Evolutionary conservation across 2,888 invertebrate species (phyloP).

Genomic region (Sipha maydis): DNA sequence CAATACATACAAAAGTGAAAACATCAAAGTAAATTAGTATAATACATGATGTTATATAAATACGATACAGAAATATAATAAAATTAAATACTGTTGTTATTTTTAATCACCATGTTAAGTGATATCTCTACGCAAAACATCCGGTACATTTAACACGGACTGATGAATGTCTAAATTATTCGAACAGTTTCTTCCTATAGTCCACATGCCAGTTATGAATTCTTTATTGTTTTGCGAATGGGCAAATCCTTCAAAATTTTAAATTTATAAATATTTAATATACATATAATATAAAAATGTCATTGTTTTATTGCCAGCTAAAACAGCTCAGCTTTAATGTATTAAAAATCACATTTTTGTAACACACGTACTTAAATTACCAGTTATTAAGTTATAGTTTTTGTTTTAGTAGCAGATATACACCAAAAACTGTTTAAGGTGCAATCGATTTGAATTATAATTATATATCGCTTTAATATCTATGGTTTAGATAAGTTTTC

Average conservation of each 20-base stretch:
- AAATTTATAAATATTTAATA: too few relatives aligned
- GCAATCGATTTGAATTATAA: too few relatives aligned
- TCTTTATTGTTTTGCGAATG: conserved; percentile 36
- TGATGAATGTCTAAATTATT: conserved; percentile 40
- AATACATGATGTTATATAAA: not conserved
- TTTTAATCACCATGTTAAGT: conserved; percentile 26
- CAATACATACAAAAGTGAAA: not conserved
- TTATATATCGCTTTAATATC: too few relatives aligned
- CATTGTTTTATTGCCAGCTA: not conserved
- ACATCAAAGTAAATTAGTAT: not conserved
- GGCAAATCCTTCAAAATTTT: conserved; percentile 16
- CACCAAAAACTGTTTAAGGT: too few relatives aligned
- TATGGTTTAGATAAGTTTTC: too few relatives aligned
- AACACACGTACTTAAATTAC: too few relatives aligned
- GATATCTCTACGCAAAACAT: conserved; percentile 32
- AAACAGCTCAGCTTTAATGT: too few relatives aligned
- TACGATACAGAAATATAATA: too few relatives aligned
- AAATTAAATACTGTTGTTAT: not conserved
- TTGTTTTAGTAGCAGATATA: too few relatives aligned
- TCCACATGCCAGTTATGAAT: conserved; percentile 32
- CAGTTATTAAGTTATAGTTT: too few relatives aligned
- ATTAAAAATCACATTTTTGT: too few relatives aligned
- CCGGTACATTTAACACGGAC: conserved; percentile 40
- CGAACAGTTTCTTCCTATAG: conserved; percentile 42
- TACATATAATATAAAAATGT: not conserved